Evolutionary conservation across 2,797 vertebrate genomes (phyloP).

Genomic region (Caiman crocodilus): DNA sequence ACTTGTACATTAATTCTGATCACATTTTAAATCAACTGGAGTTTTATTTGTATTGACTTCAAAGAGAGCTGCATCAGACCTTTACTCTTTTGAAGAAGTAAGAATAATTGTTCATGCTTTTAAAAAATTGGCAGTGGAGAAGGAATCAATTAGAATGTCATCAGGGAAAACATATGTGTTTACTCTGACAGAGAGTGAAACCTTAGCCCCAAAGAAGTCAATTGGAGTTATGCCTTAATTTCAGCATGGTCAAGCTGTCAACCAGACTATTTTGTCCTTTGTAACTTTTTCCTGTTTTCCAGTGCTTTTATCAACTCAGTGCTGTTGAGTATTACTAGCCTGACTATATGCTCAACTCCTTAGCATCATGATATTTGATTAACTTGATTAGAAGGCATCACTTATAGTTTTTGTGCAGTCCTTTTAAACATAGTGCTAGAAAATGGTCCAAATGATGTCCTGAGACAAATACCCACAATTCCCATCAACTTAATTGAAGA

Average conservation of each 20-base stretch:
- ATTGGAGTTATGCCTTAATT: background rate
- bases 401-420: background rate
- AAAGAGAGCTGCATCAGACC: background rate
- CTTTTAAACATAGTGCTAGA: background rate
- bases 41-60: background rate
- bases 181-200: background rate
- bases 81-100: background rate
- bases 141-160: background rate
- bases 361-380: background rate
- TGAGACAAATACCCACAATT: background rate
- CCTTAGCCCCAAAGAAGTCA: background rate
- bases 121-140: background rate
- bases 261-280: background rate
- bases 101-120: background rate
- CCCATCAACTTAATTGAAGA: background rate
- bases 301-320: background rate
- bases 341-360: background rate
- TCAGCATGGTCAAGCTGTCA: background rate
- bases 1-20: fast-evolving
- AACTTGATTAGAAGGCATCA: background rate
- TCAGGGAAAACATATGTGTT: background rate
- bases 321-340: background rate
- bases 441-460: background rate
- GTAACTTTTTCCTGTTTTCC: background rate
- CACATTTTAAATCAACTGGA: background rate